Conservation (phyloP, 2,888 invertebrate genomes). For the Agriotes lineatus region DNA sequence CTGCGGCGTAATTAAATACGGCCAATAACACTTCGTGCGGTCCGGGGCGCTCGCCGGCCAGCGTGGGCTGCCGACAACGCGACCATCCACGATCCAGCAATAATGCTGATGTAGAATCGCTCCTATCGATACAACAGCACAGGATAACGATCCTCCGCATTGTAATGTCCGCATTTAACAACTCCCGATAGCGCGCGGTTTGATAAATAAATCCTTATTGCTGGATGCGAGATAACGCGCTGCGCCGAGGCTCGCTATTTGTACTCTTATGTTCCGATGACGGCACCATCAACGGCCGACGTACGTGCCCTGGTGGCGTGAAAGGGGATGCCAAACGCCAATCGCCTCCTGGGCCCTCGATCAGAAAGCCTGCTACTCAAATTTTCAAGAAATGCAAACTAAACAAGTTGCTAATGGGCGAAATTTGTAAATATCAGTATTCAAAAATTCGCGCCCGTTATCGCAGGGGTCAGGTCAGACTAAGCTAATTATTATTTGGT, state of each 20-base stretch:
- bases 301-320: constrained; percentile 35
- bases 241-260: constrained; percentile 62
- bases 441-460: too few relatives aligned
- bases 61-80: constrained; percentile 62
- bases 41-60: constrained; percentile 46
- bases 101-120: constrained; percentile 66
- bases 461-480: too few relatives aligned
- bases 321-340: too few relatives aligned
- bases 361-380: too few relatives aligned
- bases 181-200: constrained; percentile 61
- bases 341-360: too few relatives aligned
- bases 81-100: constrained; percentile 66
- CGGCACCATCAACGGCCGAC: constrained; percentile 29
- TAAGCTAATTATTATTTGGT: too few relatives aligned
- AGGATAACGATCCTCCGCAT: constrained; percentile 66
- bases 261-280: constrained; percentile 54
- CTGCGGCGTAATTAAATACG: constrained; percentile 53
- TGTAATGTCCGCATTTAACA: constrained; percentile 67
- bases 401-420: too few relatives aligned
- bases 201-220: constrained; percentile 65
- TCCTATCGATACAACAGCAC: constrained; percentile 64
- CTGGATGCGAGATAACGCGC: constrained; percentile 56
- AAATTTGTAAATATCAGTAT: too few relatives aligned
- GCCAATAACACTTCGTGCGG: constrained; percentile 53
- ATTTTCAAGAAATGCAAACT: too few relatives aligned